Evolutionary conservation across 2,888 invertebrate genomes (phyloP), one percentile per base, ranked within the genome.

Genomic region (Synergus japonicus): DNA sequence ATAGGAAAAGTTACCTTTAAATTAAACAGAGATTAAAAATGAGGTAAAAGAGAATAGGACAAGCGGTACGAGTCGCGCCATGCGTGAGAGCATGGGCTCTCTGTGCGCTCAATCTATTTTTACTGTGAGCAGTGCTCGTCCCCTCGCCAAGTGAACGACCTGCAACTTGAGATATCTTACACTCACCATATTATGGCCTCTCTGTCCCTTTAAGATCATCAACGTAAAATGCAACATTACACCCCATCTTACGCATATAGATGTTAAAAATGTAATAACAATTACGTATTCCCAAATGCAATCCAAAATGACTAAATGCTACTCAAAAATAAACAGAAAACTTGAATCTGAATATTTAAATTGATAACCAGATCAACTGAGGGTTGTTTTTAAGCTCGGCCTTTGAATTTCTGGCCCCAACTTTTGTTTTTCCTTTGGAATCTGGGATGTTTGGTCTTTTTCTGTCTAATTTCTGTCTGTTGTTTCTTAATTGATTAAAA

Each of bases 81-180:
- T 85, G 88, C 85, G 86, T 86, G 88, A 87, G 88, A 87, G 86
- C 86, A 86, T 86, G 86, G 88, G 86, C 84, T 89, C 88, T 88
- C 88, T 88, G 87, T 88, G 88, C 87, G 89, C 89, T 88, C 87
- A 84, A 89, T 91, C 91, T 91, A 91, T 91, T 91, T 91, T 91
- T 90, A 89, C 89, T 73, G 54, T 54, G 49, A 54, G 73, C 54
- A 73, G 54, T 86, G 86, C 89, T 88, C 88, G 88, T 89, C 89
- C 90, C 90, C 89, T 89, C 89, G 88, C 89, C 87, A 89, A 90
- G 91, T 91, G 91, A 92, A 92, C 88, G 91, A 92, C 91, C 91
- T 90, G 91, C 90, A 90, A 91, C 90, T 90, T 90, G 90, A 90
- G 91, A 91, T 91, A 90, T 89, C 86, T 83, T 86, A 83, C 82